A percentile compares a stretch with the other conserved stretches of the same genome.
These are phyloP conservation scores for Clarias batrachus DNA, from an alignment of 2,113 vertebrate genomes.

Conservation along the genomic window DNA sequence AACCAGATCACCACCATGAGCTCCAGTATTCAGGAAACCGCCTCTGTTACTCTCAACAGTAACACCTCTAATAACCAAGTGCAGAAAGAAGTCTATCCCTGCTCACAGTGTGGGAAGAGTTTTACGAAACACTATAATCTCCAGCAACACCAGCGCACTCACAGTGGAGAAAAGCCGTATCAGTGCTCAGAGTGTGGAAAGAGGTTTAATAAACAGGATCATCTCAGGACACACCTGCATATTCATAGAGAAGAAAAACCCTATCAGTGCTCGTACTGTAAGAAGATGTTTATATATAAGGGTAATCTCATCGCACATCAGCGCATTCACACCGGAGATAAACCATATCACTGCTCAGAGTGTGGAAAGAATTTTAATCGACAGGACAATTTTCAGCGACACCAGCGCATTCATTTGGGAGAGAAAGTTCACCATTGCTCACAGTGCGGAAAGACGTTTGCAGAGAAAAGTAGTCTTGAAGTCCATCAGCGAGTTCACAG, in stretches of 20 bases:
- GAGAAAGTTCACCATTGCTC: not conserved
- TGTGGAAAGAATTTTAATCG: not conserved
- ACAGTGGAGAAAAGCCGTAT: constrained; percentile 1
- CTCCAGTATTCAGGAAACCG: not conserved
- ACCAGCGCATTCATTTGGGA: not conserved
- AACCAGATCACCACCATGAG: not conserved
- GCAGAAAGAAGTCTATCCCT: not conserved
- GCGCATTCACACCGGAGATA: not conserved
- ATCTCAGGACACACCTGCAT: not conserved
- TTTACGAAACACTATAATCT: not conserved
- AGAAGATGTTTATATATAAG: not conserved
- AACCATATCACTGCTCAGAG: not conserved
- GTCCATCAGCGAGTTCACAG: not conserved
- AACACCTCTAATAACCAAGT: not conserved
- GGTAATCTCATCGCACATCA: not conserved
- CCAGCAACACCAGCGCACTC: not conserved
- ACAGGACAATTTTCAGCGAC: not conserved
- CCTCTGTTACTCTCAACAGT: not conserved
- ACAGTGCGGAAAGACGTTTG: not conserved
- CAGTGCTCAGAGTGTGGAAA: not conserved
- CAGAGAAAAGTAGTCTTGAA: not conserved
- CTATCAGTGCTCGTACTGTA: not conserved
- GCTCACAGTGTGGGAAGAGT: not conserved
- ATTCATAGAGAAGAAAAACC: not conserved
- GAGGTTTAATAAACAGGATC: not conserved